A percentile compares a stretch with the other conserved stretches of the same genome.
Conservation (phyloP, 2,113 vertebrate species). For the Perccottus glenii region DNA sequence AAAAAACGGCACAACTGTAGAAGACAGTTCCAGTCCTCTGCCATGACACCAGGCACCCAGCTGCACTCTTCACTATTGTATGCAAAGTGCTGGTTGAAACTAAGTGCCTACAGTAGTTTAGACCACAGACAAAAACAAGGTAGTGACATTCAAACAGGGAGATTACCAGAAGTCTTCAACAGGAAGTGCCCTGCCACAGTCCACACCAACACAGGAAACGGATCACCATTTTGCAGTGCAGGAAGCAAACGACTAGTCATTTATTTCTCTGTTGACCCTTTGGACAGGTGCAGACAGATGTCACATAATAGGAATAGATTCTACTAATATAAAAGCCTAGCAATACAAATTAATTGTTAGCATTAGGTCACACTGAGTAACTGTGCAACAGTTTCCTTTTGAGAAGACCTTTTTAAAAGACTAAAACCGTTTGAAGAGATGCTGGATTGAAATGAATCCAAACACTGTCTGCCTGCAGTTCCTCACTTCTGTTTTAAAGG, state of each 20-base stretch:
- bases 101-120: conserved; percentile 70
- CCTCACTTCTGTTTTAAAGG: conserved; percentile 64
- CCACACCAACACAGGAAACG: conserved; percentile 70
- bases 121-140: conserved; percentile 73
- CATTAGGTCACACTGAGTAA: conserved; percentile 5
- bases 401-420: conserved; percentile 63
- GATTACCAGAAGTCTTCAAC: conserved; percentile 69
- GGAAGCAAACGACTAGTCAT: conserved; percentile 53
- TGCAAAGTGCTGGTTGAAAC: conserved; percentile 62
- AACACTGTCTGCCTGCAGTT: conserved; percentile 65
- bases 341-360: conserved; percentile 47
- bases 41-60: conserved; percentile 26
- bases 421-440: conserved; percentile 49
- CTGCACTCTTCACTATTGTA: conserved; percentile 28
- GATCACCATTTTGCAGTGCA: conserved; percentile 62
- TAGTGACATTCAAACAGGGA: conserved; percentile 71
- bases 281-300: conserved; percentile 53
- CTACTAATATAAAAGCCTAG: conserved; percentile 14
- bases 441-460: conserved; percentile 50
- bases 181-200: conserved; percentile 73
- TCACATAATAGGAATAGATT: conserved; percentile 34
- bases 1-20: conserved; percentile 18
- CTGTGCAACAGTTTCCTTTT: conserved; percentile 32
- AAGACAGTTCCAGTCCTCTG: conserved; percentile 5
- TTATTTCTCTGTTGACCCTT: conserved; percentile 51